Base-by-base conservation (phyloP, 2,797 vertebrate genomes). In the Ptychobarbus kaznakovi region DNA sequence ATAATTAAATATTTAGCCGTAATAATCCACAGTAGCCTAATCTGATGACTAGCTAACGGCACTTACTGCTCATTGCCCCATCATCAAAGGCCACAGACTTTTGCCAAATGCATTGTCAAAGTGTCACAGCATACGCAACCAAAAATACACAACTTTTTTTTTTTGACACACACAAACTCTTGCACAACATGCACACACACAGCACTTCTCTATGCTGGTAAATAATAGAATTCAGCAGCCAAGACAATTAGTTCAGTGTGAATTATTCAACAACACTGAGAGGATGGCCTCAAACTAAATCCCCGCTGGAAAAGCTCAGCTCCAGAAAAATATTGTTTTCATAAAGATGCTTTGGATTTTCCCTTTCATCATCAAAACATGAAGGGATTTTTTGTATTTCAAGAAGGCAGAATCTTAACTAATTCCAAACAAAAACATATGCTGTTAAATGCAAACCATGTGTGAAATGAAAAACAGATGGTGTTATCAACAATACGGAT, bases 211-310 rank as follows among this genome's bases (percentile, higher is more conserved):
- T 86, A 80, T 80, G 61, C 86, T 65, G 75, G 65, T 86, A 76
- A 82, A 86, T 81, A 88, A 89, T 83, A 85, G 5, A 85, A 84
- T 74, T 82, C 72, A 83, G 84, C 65, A 79, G 77, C 83, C 77
- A 70, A 77, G 61, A 86, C 88, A 90, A 91, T 89, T 89, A 89
- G 82, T 63, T 83, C 51, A 53, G 80, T 80, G 73, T 86, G 44
- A 91, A 90, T 89, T 80, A 90, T 90, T 91, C 69, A 75, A 70
- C 61, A 68, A 82, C 77, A 87, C 87, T 86, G 66, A n/a, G 40
- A 86, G 80, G 86, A 73, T 82, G 80, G 84, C 66, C 81, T 82
- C 49, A 79, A 87, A 86, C 81, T 65, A 87, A 83, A 82, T 49
- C 44, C 69, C 69, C 44, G 13, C 49, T 86, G 75, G 49, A 84